Percentiles rank a stretch among this genome's conserved stretches.
phyloP scores from a whole-genome alignment of 1,140 invertebrate species.

The Halotydeus destructor region DNA sequence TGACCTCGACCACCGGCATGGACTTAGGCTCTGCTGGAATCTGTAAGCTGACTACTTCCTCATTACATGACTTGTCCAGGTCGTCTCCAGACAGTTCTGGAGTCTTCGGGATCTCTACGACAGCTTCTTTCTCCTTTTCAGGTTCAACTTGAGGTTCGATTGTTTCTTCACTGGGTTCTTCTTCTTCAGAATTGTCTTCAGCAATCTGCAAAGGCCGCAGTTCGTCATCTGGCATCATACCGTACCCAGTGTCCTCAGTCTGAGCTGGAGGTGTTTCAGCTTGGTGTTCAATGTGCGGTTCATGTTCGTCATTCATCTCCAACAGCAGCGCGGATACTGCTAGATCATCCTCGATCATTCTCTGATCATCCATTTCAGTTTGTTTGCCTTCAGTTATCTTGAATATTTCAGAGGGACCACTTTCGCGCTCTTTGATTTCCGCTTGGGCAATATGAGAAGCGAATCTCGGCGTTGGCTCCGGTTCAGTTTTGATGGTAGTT shows the following conservation, averaged over 20 bases:
- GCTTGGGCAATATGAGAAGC: background rate
- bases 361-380: constrained; percentile 15
- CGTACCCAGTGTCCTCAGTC: background rate
- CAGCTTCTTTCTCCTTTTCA: background rate
- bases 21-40: no score
- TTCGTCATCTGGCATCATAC: constrained; percentile 1
- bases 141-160: background rate
- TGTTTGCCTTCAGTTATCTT: constrained; percentile 5
- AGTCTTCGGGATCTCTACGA: background rate
- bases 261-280: constrained; percentile 1
- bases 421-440: no score
- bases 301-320: constrained; percentile 18
- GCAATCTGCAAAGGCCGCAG: constrained; percentile 4
- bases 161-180: background rate
- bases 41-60: no score
- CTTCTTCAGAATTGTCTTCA: constrained; percentile 2
- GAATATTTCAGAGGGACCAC: no score
- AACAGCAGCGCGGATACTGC: constrained; percentile 20
- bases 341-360: constrained; percentile 20
- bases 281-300: background rate
- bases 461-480: background rate
- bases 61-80: no score
- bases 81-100: no score
- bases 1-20: no score
- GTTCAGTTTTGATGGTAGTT: background rate